Percentiles rank a stretch among this genome's conserved stretches.
Conservation (phyloP, 2,797 vertebrate genomes). For the Harpagifer antarcticus region DNA sequence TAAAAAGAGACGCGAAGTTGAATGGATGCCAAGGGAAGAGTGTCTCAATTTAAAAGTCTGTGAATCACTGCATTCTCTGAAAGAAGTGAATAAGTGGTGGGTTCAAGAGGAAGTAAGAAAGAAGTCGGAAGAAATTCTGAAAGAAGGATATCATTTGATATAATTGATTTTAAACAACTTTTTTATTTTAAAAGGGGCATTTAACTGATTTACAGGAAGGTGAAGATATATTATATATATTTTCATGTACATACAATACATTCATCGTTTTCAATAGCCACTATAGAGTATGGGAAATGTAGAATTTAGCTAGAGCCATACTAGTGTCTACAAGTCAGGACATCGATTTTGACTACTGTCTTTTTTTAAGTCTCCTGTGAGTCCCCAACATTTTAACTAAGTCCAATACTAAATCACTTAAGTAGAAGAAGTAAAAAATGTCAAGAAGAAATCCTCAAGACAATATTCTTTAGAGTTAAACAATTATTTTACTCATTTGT, state of each 20-base stretch:
- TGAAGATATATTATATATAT: too few relatives aligned
- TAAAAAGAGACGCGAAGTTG: background rate
- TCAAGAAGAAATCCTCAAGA: background rate
- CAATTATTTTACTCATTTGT: background rate
- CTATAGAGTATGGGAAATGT: background rate
- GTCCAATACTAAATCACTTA: background rate
- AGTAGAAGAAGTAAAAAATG: background rate
- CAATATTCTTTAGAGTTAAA: background rate
- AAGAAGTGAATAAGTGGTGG: background rate
- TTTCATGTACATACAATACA: too few relatives aligned
- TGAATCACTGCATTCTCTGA: background rate
- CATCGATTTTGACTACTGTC: too few relatives aligned
- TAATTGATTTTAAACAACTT: too few relatives aligned
- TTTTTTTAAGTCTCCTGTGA: too few relatives aligned
- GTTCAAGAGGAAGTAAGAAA: background rate
- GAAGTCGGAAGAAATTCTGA: background rate
- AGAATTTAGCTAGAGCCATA: background rate
- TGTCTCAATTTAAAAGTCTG: background rate
- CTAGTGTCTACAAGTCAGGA: too few relatives aligned
- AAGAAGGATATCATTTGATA: too few relatives aligned
- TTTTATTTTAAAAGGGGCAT: background rate
- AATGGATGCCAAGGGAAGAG: background rate
- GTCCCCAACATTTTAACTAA: background rate
- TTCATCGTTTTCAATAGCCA: too few relatives aligned
- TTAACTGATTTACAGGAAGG: too few relatives aligned